phyloP scores from a whole-genome alignment of 2,888 invertebrate species.

The Pyrochroa serraticornis region DNA sequence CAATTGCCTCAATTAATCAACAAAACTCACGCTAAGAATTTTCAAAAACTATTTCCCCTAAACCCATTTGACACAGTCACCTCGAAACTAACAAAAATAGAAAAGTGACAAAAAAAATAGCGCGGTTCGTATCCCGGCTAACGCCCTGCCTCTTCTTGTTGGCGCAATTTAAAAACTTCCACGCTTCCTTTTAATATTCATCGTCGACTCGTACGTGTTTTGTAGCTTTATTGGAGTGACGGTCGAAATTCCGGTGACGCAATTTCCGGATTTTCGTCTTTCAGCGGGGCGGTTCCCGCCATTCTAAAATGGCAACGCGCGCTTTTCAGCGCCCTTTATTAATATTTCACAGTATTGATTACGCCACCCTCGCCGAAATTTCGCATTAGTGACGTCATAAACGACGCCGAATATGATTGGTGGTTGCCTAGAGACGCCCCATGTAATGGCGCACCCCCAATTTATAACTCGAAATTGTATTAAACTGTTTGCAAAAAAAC shows the following conservation, averaged over 20 bases:
- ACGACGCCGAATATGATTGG: constrained; percentile 56
- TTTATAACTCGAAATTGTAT: constrained; percentile 29
- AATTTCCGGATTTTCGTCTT: background rate
- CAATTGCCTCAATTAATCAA: too few relatives aligned
- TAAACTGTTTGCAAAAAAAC: constrained; percentile 27
- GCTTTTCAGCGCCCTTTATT: constrained; percentile 35
- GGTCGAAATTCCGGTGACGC: background rate
- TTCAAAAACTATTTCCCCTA: too few relatives aligned
- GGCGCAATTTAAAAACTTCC: too few relatives aligned
- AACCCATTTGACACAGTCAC: too few relatives aligned
- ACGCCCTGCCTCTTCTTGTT: too few relatives aligned
- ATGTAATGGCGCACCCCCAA: constrained; percentile 51
- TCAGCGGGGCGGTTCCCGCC: constrained; percentile 6
- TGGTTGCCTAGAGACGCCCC: constrained; percentile 58
- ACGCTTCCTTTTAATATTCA: too few relatives aligned
- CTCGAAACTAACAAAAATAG: too few relatives aligned
- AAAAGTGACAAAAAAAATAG: too few relatives aligned
- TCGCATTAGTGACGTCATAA: constrained; percentile 54
- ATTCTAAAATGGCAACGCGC: constrained; percentile 16
- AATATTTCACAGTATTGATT: constrained; percentile 49
- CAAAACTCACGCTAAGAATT: too few relatives aligned
- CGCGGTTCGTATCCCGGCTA: too few relatives aligned
- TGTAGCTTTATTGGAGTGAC: too few relatives aligned
- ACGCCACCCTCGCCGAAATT: constrained; percentile 48
- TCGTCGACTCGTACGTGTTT: too few relatives aligned